Percentiles rank a stretch among this genome's conserved stretches.
Conservation (phyloP, 2,888 invertebrate species). For the Erpobdella octoculata region DNA sequence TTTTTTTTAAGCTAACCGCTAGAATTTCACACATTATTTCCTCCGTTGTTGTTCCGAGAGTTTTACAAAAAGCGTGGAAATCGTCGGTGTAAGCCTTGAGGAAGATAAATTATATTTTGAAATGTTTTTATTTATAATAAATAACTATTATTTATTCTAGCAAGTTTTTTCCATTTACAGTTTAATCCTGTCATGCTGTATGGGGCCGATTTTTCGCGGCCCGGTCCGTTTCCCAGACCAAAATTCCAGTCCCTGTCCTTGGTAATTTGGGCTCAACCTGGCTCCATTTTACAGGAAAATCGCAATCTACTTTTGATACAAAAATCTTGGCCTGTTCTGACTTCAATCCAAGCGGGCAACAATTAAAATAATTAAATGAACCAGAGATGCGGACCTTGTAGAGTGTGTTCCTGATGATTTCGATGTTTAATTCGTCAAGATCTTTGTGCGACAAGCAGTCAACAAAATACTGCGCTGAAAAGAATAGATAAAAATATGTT, state of each 20-base stretch:
- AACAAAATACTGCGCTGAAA: slow-evolving; percentile 85
- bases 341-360: too few relatives aligned
- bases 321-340: too few relatives aligned
- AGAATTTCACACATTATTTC: slow-evolving; percentile 99
- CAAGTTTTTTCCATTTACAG: too few relatives aligned
- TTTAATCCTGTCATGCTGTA: too few relatives aligned
- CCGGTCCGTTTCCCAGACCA: too few relatives aligned
- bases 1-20: slow-evolving; percentile 65
- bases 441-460: slow-evolving; percentile 99
- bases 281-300: too few relatives aligned
- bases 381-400: slow-evolving; percentile 70
- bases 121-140: neutral
- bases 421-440: slow-evolving; percentile 99
- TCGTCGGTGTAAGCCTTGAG: slow-evolving; percentile 61
- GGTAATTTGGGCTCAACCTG: too few relatives aligned
- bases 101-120: slow-evolving; percentile 11
- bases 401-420: slow-evolving; percentile 95
- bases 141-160: neutral
- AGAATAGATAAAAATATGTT: neutral
- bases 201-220: too few relatives aligned
- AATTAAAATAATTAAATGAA: too few relatives aligned
- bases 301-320: too few relatives aligned
- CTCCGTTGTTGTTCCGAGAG: slow-evolving; percentile 91
- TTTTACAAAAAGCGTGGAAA: slow-evolving; percentile 84
- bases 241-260: too few relatives aligned